Percentiles rank a stretch among this genome's conserved stretches.
Evolutionary conservation across 2,888 invertebrate species (phyloP).

Genomic region (Lithophane ornitopus): DNA sequence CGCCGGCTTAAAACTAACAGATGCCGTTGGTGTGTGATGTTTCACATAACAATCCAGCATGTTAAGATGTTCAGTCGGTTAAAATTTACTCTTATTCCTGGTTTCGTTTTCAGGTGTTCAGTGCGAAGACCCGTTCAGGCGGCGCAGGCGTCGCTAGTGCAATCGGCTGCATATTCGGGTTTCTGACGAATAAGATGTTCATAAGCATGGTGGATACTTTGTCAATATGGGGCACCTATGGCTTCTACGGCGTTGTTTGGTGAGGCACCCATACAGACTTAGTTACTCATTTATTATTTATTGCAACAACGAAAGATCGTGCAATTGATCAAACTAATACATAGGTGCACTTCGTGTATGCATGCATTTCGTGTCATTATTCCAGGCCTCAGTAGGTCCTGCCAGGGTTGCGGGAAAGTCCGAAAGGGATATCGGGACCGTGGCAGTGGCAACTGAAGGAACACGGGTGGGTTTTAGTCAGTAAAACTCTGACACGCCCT

Average conservation of each 20-base stretch:
- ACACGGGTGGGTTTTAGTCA: too few species aligned
- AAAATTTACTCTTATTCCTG: not conserved
- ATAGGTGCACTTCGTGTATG: not conserved
- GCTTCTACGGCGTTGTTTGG: slow-evolving; percentile 92
- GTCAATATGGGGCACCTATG: slow-evolving; percentile 93
- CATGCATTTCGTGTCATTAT: not conserved
- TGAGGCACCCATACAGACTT: slow-evolving; percentile 60
- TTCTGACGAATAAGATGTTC: slow-evolving; percentile 94
- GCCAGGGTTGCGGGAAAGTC: too few species aligned
- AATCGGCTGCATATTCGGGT: slow-evolving; percentile 94
- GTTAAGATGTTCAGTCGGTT: not conserved
- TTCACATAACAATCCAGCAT: not conserved
- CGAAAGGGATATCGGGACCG: too few species aligned
- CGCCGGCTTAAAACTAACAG: too few species aligned
- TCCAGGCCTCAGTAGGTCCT: not conserved
- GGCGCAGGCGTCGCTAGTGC: slow-evolving; percentile 94
- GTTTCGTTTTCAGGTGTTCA: slow-evolving; percentile 88
- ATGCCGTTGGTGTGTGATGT: not conserved
- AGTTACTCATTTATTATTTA: not conserved
- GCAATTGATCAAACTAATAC: not conserved
- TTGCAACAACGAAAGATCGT: not conserved
- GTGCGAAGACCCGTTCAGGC: slow-evolving; percentile 92
- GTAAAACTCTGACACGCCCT: too few species aligned
- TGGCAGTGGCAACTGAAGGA: too few species aligned
- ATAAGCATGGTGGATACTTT: slow-evolving; percentile 91